These are phyloP conservation scores for Anomalospiza imberbis DNA, from an alignment of 2,797 vertebrate species.

Conservation along the genomic window DNA sequence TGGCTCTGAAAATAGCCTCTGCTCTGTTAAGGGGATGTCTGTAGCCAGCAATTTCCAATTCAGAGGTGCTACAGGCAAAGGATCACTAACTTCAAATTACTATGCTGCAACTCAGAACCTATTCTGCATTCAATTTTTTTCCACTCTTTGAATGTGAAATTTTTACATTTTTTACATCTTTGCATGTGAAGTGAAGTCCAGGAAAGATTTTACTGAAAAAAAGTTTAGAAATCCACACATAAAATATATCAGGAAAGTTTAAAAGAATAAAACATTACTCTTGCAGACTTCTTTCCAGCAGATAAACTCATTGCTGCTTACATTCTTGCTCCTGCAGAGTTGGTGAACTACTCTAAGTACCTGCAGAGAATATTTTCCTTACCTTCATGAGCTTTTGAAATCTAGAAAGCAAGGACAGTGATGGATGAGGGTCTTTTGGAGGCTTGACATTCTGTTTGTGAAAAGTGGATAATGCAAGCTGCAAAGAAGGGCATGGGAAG, in stretches of 20 bases:
- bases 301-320: not conserved
- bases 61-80: not conserved
- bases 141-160: not conserved
- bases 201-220: not conserved
- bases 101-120: not conserved
- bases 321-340: conserved; percentile 26
- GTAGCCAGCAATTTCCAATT: not conserved
- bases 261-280: not conserved
- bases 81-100: not conserved
- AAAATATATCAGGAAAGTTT: not conserved
- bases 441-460: conserved; percentile 49
- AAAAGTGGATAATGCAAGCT: conserved; percentile 21
- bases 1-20: not conserved
- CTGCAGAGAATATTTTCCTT: conserved; percentile 59
- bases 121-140: not conserved
- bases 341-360: conserved; percentile 6
- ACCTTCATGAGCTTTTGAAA: conserved; percentile 46
- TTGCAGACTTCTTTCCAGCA: not conserved
- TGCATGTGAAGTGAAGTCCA: not conserved
- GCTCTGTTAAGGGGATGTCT: not conserved
- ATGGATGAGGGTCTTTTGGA: conserved; percentile 55
- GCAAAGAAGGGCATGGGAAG: not conserved
- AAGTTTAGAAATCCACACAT: not conserved
- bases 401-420: conserved; percentile 30
- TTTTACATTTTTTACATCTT: not conserved